These are phyloP conservation scores for Trimorus sp. DNA, from an alignment of 2,888 invertebrate species.

Conservation along the genomic window DNA sequence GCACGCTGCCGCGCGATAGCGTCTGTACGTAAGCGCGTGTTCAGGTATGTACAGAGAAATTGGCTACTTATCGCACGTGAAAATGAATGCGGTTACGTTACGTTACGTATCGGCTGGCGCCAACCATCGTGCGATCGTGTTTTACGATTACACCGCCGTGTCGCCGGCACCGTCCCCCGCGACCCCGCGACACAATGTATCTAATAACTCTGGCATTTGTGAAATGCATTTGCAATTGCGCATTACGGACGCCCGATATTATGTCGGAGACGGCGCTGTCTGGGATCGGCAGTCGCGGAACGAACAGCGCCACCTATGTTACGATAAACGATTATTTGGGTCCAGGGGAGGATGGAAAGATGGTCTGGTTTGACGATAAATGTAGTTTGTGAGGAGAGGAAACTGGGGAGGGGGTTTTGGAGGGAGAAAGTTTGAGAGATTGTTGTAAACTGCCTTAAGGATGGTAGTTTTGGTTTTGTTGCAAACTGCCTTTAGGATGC, in stretches of 20 bases:
- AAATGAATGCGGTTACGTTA: slow-evolving; percentile 66
- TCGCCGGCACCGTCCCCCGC: slow-evolving; percentile 53
- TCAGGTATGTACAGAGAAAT: slow-evolving; percentile 57
- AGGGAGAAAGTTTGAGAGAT: no score
- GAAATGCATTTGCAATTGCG: slow-evolving; percentile 65
- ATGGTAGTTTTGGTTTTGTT: no score
- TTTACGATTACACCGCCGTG: slow-evolving; percentile 68
- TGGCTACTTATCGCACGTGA: slow-evolving; percentile 64
- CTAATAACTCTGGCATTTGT: slow-evolving; percentile 63
- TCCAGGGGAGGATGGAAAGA: no score
- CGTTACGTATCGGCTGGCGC: slow-evolving; percentile 68
- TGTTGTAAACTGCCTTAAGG: no score
- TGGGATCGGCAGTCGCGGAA: no score
- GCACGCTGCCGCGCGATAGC: slow-evolving; percentile 50
- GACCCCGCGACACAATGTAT: slow-evolving; percentile 52
- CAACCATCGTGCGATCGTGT: slow-evolving; percentile 70
- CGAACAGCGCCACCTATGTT: no score
- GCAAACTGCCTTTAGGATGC: no score
- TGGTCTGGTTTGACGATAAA: no score
- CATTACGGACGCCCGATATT: slow-evolving; percentile 55
- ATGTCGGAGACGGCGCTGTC: slow-evolving; percentile 1
- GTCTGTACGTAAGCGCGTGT: slow-evolving; percentile 39
- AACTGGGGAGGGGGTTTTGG: no score
- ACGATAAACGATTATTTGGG: no score
- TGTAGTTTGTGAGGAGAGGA: no score